Conservation (phyloP, 2,113 vertebrate genomes). For the Sinocyclocheilus rhinocerous region DNA sequence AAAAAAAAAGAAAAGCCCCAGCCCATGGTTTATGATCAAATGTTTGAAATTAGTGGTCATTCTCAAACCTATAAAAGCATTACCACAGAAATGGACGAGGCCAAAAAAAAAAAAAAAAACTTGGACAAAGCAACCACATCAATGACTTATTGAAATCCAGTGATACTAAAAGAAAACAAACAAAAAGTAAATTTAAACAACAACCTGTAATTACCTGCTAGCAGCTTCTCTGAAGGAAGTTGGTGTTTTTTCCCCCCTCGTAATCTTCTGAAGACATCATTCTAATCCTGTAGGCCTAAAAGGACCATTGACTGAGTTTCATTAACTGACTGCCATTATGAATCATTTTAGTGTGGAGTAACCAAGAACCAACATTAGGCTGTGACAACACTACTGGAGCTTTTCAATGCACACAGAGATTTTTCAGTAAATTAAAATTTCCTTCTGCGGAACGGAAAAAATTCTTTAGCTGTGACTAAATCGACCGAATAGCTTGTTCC, state of each 20-base stretch:
- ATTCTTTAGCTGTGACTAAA: not conserved
- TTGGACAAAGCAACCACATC: not conserved
- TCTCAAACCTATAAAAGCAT: not conserved
- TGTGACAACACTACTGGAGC: not conserved
- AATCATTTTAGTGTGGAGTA: not conserved
- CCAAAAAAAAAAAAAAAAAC: not conserved
- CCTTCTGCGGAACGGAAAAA: not conserved
- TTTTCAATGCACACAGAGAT: not conserved
- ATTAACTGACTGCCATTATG: not conserved
- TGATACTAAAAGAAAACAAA: not conserved
- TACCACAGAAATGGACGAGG: not conserved
- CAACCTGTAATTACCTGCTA: not conserved
- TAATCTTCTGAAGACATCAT: not conserved
- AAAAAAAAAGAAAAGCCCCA: not conserved
- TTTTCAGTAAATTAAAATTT: not conserved
- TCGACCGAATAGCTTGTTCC: not conserved
- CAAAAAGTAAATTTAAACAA: not conserved
- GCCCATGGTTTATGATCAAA: not conserved
- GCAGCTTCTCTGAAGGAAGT: not conserved
- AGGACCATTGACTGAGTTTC: constrained; percentile 10
- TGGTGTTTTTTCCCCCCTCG: not conserved
- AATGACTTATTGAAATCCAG: not conserved
- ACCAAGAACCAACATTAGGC: not conserved
- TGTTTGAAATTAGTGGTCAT: not conserved
- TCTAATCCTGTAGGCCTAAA: not conserved